Evolutionary conservation across 2,113 vertebrate species (phyloP).

Genomic region (Phycodurus eques): DNA sequence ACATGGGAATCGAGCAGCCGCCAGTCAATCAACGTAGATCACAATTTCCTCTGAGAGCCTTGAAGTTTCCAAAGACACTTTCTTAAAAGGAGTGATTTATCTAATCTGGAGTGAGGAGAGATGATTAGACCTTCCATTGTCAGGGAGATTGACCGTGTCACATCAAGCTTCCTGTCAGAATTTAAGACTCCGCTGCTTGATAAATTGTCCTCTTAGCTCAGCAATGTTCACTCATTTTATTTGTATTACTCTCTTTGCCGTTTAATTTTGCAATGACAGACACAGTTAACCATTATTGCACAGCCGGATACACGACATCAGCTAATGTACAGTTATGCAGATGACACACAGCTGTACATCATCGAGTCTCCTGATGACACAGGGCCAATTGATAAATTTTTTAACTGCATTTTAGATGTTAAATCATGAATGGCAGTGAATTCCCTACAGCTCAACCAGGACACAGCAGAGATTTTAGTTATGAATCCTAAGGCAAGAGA

Average conservation of each 20-base stretch:
- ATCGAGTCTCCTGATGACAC: no score
- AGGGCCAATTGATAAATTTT: no score
- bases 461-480: no score
- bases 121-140: constrained; percentile 48
- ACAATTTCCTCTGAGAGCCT: constrained; percentile 32
- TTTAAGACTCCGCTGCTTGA: constrained; percentile 37
- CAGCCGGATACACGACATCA: no score
- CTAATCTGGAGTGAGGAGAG: constrained; percentile 30
- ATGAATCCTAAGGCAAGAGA: no score
- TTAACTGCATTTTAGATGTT: no score
- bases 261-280: constrained; percentile 34
- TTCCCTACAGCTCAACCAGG: no score
- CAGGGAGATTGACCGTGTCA: constrained; percentile 45
- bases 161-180: constrained; percentile 28
- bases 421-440: no score
- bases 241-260: constrained; percentile 38
- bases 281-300: constrained; percentile 37
- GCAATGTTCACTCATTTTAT: constrained; percentile 17
- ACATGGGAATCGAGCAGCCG: no score
- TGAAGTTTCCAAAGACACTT: constrained; percentile 36
- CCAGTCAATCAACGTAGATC: constrained; percentile 21
- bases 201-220: constrained; percentile 32
- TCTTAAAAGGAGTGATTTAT: constrained; percentile 56
- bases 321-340: no score
- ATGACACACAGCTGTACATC: no score